Conservation (phyloP, 2,888 invertebrate genomes). For the Acanthopleura granulata region DNA sequence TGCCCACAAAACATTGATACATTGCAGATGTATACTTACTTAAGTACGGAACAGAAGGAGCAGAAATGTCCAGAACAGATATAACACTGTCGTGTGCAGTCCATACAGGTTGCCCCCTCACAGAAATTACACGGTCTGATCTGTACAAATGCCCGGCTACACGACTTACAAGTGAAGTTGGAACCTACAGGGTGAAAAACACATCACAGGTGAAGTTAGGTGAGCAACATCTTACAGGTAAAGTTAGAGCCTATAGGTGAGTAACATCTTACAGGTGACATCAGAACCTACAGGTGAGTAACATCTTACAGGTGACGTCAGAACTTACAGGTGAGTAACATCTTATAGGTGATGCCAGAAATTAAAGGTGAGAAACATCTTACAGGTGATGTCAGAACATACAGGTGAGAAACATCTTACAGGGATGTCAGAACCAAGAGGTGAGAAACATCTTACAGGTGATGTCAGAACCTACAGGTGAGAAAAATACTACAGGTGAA, state of each 20-base stretch:
- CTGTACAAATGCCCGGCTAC: neutral
- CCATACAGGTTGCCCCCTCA: constrained; percentile 39
- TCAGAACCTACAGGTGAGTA: neutral
- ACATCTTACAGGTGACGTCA: neutral
- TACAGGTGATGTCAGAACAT: too few relatives aligned
- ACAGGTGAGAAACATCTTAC: too few relatives aligned
- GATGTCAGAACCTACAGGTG: too few relatives aligned
- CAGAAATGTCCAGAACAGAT: constrained; percentile 43
- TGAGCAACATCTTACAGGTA: too few relatives aligned
- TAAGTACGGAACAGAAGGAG: constrained; percentile 47
- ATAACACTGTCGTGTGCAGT: constrained; percentile 36
- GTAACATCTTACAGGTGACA: neutral
- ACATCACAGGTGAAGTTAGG: neutral
- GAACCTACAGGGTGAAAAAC: neutral
- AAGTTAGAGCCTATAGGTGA: neutral
- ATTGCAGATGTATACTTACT: constrained; percentile 36
- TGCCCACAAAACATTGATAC: too few relatives aligned
- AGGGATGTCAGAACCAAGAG: too few relatives aligned
- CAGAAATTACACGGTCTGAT: constrained; percentile 41
- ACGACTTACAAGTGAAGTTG: constrained; percentile 11
- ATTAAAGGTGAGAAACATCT: too few relatives aligned
- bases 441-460: too few relatives aligned
- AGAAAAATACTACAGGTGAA: constrained; percentile 12
- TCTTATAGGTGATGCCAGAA: neutral
- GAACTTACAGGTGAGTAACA: neutral